These are phyloP conservation scores for Lophotis ruficrista DNA, from an alignment of 2,113 vertebrate species.

Conservation along the genomic window DNA sequence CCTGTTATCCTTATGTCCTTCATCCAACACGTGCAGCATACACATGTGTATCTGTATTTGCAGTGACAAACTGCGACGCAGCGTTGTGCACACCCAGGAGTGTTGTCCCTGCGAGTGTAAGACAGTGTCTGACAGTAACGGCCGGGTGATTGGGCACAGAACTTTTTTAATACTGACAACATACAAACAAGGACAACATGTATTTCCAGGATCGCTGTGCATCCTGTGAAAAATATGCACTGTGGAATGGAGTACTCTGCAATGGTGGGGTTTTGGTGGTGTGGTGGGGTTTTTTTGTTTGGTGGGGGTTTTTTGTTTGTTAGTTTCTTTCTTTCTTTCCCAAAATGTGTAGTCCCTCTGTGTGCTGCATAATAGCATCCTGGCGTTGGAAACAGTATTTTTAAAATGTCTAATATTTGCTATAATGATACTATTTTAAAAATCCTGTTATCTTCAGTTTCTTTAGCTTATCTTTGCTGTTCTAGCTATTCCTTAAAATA, in stretches of 20 bases:
- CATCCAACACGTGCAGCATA: not conserved
- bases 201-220: not conserved
- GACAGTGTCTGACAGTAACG: not conserved
- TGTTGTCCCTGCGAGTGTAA: not conserved
- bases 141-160: not conserved
- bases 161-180: not conserved
- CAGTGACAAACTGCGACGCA: not conserved
- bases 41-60: not conserved
- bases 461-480: not conserved
- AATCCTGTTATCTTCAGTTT: not conserved
- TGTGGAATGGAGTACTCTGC: not conserved
- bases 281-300: no score
- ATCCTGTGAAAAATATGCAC: not conserved
- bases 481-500: not conserved
- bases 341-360: rapidly evolving
- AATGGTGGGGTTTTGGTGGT: not conserved
- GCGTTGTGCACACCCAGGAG: not conserved
- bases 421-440: not conserved
- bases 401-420: not conserved
- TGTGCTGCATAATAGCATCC: not conserved
- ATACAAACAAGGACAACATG: not conserved
- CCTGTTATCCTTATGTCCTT: not conserved
- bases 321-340: not conserved
- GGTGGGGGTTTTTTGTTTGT: not conserved
- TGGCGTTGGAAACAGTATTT: not conserved